Conservation (phyloP, 2,113 vertebrate genomes). For the Trachemys scripta region DNA sequence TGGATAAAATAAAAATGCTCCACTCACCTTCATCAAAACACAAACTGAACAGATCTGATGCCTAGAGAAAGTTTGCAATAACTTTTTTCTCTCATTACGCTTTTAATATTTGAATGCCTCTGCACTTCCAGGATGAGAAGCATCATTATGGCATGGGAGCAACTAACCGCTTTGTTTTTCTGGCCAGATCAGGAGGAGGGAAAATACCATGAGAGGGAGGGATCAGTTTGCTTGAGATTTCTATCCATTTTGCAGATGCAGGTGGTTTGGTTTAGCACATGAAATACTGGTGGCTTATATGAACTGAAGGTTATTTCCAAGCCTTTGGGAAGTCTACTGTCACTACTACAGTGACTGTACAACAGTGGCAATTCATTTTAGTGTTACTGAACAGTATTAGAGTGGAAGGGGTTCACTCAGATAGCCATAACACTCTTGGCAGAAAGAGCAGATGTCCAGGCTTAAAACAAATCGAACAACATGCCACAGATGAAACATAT, state of each 20-base stretch:
- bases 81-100: not conserved
- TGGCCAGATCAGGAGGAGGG: conserved; percentile 13
- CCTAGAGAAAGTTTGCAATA: not conserved
- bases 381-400: not conserved
- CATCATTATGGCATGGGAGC: not conserved
- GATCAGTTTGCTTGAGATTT: conserved; percentile 47
- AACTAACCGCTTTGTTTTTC: conserved; percentile 26
- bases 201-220: conserved; percentile 51
- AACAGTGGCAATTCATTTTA: conserved; percentile 10
- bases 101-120: not conserved
- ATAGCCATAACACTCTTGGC: conserved; percentile 43
- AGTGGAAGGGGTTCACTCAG: conserved; percentile 12
- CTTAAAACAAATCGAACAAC: conserved; percentile 51
- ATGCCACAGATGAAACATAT: conserved; percentile 16
- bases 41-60: not conserved
- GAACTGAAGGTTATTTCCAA: conserved; percentile 38
- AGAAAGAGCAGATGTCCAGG: conserved; percentile 19
- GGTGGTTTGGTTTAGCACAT: conserved; percentile 62
- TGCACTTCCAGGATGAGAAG: not conserved
- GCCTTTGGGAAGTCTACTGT: not conserved
- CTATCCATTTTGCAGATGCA: conserved; percentile 42
- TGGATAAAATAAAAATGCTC: conserved; percentile 14
- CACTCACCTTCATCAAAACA: not conserved
- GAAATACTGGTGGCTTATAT: not conserved
- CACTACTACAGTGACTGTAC: conserved; percentile 36